Evolutionary conservation across 2,888 invertebrate genomes (phyloP).

Genomic region (Sphaeridia pumilis): DNA sequence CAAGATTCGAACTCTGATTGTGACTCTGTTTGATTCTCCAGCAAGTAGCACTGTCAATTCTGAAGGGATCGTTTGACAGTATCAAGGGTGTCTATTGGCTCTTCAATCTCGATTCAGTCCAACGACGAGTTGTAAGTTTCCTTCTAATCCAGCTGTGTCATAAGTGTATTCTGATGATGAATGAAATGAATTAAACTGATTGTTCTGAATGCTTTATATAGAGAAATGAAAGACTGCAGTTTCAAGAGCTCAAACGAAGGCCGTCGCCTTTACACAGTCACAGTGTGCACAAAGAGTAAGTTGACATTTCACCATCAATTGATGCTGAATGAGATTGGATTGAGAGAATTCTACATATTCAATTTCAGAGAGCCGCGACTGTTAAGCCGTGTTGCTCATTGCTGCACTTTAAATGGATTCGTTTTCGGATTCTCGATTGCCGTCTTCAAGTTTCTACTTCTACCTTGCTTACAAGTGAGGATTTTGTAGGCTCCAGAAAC

Average conservation of each 20-base stretch:
- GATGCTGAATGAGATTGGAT: no score
- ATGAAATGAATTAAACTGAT: no score
- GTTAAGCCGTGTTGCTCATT: conserved; percentile 66
- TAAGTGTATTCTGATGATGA: no score
- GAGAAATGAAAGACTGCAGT: conserved; percentile 22
- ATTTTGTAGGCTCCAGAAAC: no score
- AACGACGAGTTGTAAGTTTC: conserved; percentile 27
- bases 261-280: conserved; percentile 10
- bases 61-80: conserved; percentile 65
- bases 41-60: conserved; percentile 53
- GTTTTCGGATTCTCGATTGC: conserved; percentile 73
- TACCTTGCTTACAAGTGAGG: conserved; percentile 60
- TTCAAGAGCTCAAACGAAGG: conserved; percentile 20
- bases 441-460: conserved; percentile 62
- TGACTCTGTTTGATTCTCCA: no score
- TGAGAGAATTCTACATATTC: background rate
- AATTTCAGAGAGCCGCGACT: conserved; percentile 69
- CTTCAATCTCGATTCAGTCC: conserved; percentile 53
- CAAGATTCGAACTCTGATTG: no score
- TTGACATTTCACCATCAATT: no score
- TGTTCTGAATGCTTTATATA: conserved; percentile 10
- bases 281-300: conserved; percentile 14
- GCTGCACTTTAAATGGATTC: conserved; percentile 74
- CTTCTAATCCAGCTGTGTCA: no score
- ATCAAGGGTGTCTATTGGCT: conserved; percentile 62